These are phyloP conservation scores for Picathartes gymnocephalus DNA, from an alignment of 2,113 vertebrate species.

Conservation along the genomic window DNA sequence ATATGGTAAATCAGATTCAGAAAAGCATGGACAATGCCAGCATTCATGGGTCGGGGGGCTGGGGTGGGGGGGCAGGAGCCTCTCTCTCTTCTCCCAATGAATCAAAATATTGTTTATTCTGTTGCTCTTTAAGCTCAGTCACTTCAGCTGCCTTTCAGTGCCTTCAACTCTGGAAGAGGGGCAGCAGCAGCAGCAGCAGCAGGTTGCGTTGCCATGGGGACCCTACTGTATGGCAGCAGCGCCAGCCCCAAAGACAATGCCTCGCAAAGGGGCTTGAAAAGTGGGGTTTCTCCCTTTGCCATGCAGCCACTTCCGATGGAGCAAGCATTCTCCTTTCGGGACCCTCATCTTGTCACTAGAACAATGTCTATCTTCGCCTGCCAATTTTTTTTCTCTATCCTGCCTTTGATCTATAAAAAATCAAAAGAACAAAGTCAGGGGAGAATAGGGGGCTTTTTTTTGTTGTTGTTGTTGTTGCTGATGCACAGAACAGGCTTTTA, in stretches of 20 bases:
- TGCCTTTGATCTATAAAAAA: slow-evolving; percentile 91
- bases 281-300: slow-evolving; percentile 77
- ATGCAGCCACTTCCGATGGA: slow-evolving; percentile 85
- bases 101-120: slow-evolving; percentile 93
- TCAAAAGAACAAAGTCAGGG: slow-evolving; percentile 87
- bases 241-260: slow-evolving; percentile 77
- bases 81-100: slow-evolving; percentile 77
- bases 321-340: slow-evolving; percentile 78
- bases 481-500: slow-evolving; percentile 70
- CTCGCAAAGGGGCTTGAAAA: slow-evolving; percentile 69
- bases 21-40: slow-evolving; percentile 89
- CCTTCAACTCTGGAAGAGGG: slow-evolving; percentile 83
- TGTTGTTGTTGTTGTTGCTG: slow-evolving; percentile 61
- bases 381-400: slow-evolving; percentile 68
- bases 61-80: slow-evolving; percentile 20
- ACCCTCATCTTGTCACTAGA: slow-evolving; percentile 84
- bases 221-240: slow-evolving; percentile 75
- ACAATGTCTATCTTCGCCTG: slow-evolving; percentile 86
- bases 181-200: slow-evolving; percentile 85
- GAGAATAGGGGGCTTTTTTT: slow-evolving; percentile 70
- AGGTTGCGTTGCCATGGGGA: slow-evolving; percentile 87
- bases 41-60: slow-evolving; percentile 80
- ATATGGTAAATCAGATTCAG: slow-evolving; percentile 98
- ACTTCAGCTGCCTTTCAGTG: slow-evolving; percentile 84
- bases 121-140: slow-evolving; percentile 82